Evolutionary conservation across 2,797 vertebrate genomes (phyloP).

Genomic region (Petrocephalus sullivani): DNA sequence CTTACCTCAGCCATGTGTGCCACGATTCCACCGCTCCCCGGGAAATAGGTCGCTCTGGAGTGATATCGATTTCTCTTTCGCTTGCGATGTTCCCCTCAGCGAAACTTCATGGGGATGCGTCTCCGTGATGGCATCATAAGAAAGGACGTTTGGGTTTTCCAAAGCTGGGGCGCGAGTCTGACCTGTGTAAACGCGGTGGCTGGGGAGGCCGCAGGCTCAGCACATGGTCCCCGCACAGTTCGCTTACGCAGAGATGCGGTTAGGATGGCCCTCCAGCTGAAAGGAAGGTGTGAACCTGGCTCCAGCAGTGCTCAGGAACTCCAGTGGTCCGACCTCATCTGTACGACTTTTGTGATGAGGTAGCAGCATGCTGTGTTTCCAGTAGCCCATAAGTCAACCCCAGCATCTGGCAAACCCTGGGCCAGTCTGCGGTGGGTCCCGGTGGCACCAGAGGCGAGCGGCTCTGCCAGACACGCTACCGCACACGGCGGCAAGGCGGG

Average conservation of each 20-base stretch:
- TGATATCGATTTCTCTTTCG: conserved; percentile 43
- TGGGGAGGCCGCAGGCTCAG: conserved; percentile 18
- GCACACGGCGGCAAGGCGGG: too few species aligned
- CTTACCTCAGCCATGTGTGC: conserved; percentile 12
- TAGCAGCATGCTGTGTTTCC: not conserved
- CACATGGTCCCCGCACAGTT: not conserved
- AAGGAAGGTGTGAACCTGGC: not conserved
- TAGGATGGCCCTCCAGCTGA: not conserved
- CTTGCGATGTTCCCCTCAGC: conserved; percentile 29
- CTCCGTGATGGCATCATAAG: conserved; percentile 49
- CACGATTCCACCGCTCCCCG: conserved; percentile 31
- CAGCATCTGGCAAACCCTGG: not conserved
- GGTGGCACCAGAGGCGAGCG: not conserved
- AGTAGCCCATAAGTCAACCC: not conserved
- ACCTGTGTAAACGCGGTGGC: conserved; percentile 31
- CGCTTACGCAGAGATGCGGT: not conserved
- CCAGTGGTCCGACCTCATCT: not conserved
- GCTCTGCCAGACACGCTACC: not conserved
- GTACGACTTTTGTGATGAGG: not conserved
- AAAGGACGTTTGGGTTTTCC: conserved; percentile 50
- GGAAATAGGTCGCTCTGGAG: conserved; percentile 36
- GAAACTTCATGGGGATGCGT: conserved; percentile 32
- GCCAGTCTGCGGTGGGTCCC: not conserved
- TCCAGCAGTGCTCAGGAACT: not conserved
- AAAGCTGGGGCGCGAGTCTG: conserved; percentile 51